Evolutionary conservation across 2,888 invertebrate species (phyloP).

Genomic region (Dasypolia templi): DNA sequence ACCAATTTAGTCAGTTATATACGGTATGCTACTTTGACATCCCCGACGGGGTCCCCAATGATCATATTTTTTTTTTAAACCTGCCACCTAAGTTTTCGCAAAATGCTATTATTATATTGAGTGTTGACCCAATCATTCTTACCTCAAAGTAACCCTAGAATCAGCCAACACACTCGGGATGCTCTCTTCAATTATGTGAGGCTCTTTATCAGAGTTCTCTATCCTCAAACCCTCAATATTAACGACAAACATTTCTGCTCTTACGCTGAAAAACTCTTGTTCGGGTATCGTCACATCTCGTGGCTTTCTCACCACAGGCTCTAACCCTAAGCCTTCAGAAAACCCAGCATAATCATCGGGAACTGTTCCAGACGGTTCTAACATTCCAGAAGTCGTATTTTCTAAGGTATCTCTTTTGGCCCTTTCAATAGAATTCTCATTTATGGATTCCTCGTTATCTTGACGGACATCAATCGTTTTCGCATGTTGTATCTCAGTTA

Average conservation of each 20-base stretch:
- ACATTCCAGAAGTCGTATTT: background rate
- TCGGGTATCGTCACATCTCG: slow-evolving; percentile 62
- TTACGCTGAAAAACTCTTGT: slow-evolving; percentile 71
- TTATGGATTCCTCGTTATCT: slow-evolving; percentile 18
- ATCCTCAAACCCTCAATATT: slow-evolving; percentile 90
- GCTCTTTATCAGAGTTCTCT: slow-evolving; percentile 90
- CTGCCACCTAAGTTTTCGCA: too few relatives aligned
- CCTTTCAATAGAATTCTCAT: slow-evolving; percentile 46
- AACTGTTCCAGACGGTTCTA: background rate
- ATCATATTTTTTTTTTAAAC: too few relatives aligned
- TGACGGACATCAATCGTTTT: slow-evolving; percentile 13
- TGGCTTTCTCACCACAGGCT: slow-evolving; percentile 42
- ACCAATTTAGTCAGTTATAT: too few relatives aligned
- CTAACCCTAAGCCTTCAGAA: slow-evolving; percentile 2
- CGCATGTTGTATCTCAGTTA: slow-evolving; percentile 66
- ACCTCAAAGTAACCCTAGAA: slow-evolving; percentile 89
- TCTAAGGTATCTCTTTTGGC: slow-evolving; percentile 12
- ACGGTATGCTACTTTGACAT: too few relatives aligned
- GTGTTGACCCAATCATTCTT: slow-evolving; percentile 26
- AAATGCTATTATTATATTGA: too few relatives aligned
- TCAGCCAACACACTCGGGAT: slow-evolving; percentile 93
- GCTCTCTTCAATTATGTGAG: slow-evolving; percentile 89
- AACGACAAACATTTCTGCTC: slow-evolving; percentile 64
- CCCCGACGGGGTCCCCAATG: too few relatives aligned
- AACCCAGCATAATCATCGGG: background rate